Evolutionary conservation across 2,797 vertebrate genomes (phyloP).

Genomic region (Dallia pectoralis): DNA sequence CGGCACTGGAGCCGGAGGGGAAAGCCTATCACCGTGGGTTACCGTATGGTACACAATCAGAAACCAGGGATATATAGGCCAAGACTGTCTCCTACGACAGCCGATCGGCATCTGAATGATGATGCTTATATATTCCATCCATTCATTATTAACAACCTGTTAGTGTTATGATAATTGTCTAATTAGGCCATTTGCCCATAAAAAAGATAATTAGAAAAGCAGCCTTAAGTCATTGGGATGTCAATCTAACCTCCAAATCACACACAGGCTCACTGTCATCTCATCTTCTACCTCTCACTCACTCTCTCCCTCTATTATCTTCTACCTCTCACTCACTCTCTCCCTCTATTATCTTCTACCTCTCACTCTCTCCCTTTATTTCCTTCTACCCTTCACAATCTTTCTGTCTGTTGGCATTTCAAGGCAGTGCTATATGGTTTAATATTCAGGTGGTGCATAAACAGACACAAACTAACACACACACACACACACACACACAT

Average conservation of each 20-base stretch:
- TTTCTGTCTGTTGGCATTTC: not conserved
- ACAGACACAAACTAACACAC: not conserved
- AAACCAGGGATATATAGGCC: not conserved
- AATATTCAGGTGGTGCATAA: not conserved
- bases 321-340: not conserved
- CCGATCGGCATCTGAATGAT: not conserved
- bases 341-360: not conserved
- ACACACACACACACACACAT: not conserved
- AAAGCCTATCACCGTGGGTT: not conserved
- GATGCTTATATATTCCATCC: not conserved
- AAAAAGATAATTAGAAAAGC: not conserved
- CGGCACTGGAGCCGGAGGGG: not conserved
- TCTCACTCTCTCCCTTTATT: not conserved
- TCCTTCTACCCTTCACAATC: not conserved
- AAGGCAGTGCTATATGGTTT: not conserved
- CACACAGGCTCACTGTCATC: not conserved
- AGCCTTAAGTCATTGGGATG: too few relatives aligned
- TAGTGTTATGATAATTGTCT: not conserved
- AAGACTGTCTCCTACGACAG: not conserved
- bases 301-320: not conserved
- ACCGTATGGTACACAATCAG: not conserved
- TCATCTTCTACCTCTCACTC: not conserved
- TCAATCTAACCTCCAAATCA: not conserved
- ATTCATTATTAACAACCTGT: not conserved
- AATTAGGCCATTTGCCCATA: not conserved